A percentile compares a stretch with the other conserved stretches of the same genome.
Evolutionary conservation across 2,113 vertebrate species (phyloP).

Genomic region (Lepus americanus): DNA sequence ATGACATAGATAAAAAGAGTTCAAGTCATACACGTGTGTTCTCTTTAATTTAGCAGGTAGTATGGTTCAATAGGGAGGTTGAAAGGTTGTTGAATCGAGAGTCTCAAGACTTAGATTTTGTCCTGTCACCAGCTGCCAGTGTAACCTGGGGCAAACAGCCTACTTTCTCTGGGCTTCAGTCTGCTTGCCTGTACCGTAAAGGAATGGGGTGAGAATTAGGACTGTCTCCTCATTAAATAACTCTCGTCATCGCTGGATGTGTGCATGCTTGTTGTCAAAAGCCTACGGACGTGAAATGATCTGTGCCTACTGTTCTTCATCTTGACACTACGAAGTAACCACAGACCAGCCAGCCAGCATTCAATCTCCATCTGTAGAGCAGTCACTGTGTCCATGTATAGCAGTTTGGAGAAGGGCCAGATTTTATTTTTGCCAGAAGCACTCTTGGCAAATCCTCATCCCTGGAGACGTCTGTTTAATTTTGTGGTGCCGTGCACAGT

Average conservation of each 20-base stretch:
- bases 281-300: constrained; percentile 64
- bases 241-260: constrained; percentile 53
- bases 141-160: constrained; percentile 22
- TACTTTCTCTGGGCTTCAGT: constrained; percentile 29
- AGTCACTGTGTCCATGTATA: constrained; percentile 73
- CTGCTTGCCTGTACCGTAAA: constrained; percentile 26
- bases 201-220: background rate
- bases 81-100: background rate
- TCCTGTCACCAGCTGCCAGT: background rate
- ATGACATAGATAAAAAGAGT: background rate
- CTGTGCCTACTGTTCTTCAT: constrained; percentile 62
- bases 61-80: background rate
- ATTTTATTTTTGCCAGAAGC: constrained; percentile 84
- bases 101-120: background rate
- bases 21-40: background rate
- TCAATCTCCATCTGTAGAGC: constrained; percentile 77
- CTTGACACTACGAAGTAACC: constrained; percentile 67
- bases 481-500: constrained; percentile 84
- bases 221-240: constrained; percentile 16
- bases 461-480: constrained; percentile 85
- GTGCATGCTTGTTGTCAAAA: constrained; percentile 49
- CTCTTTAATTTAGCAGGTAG: background rate
- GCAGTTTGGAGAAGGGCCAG: constrained; percentile 84
- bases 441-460: constrained; percentile 85
- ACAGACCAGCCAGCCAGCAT: constrained; percentile 70